phyloP scores from a whole-genome alignment of 2,113 vertebrate species.

The Ceratotherium simum region DNA sequence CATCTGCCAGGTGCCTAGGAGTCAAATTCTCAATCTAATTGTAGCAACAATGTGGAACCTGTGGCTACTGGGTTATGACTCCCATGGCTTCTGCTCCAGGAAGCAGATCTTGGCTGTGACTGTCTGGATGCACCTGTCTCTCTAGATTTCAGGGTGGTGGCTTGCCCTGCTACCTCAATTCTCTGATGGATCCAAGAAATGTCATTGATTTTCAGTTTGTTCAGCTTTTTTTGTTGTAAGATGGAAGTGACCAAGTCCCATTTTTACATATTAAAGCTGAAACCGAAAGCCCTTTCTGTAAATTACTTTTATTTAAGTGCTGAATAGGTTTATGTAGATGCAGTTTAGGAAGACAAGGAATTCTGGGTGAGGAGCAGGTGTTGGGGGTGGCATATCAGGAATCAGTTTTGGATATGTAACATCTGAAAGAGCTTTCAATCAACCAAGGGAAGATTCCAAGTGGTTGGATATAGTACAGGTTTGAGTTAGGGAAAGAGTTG shows the following conservation, averaged over 20 bases:
- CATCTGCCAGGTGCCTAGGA: background rate
- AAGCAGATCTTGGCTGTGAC: background rate
- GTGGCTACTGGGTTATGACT: background rate
- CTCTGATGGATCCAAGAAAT: background rate
- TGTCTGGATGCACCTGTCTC: background rate
- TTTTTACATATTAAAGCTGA: background rate
- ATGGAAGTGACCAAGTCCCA: background rate
- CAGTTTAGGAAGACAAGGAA: background rate
- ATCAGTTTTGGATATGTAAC: background rate
- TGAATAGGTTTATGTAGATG: background rate
- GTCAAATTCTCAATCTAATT: background rate
- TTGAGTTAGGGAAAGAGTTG: background rate
- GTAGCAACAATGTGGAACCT: background rate
- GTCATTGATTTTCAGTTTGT: background rate
- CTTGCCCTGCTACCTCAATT: background rate
- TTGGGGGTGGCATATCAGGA: background rate
- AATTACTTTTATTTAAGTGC: slow-evolving; percentile 2
- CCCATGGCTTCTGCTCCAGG: background rate
- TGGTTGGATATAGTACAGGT: background rate
- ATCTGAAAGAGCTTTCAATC: background rate
- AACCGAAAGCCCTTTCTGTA: background rate
- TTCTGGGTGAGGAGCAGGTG: background rate
- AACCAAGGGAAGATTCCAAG: background rate
- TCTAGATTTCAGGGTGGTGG: background rate
- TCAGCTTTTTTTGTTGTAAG: background rate